Evolutionary conservation across 2,113 vertebrate genomes (phyloP).

Genomic region (Fregata magnificens): DNA sequence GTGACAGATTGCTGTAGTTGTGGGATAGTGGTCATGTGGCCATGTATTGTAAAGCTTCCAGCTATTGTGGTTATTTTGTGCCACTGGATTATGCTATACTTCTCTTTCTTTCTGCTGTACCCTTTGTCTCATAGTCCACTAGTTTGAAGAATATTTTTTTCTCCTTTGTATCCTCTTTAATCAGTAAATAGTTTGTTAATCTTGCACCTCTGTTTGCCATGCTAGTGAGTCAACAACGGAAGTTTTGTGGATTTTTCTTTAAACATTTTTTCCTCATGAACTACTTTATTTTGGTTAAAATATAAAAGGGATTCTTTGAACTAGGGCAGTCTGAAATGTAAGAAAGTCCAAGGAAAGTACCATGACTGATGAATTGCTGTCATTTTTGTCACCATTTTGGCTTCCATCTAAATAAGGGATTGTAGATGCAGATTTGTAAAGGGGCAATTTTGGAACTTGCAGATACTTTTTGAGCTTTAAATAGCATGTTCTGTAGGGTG

Average conservation of each 20-base stretch:
- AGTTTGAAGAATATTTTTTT: not conserved
- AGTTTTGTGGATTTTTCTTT: not conserved
- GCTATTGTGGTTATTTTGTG: not conserved
- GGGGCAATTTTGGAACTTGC: not conserved
- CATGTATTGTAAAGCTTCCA: not conserved
- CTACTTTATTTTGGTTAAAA: not conserved
- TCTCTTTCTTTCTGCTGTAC: not conserved
- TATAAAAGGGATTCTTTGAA: not conserved
- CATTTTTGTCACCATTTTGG: not conserved
- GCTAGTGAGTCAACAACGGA: not conserved
- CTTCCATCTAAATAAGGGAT: not conserved
- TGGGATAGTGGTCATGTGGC: fast-evolving
- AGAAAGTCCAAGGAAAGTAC: not conserved
- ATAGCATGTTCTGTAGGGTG: not conserved
- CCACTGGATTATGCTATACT: not conserved
- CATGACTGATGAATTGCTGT: not conserved
- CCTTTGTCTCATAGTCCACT: not conserved
- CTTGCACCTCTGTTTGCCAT: not conserved
- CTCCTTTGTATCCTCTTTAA: not conserved
- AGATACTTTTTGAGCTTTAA: not conserved
- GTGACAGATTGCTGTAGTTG: not conserved
- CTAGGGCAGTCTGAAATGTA: not conserved
- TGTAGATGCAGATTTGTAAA: not conserved
- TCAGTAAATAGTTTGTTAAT: not conserved
- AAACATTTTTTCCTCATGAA: not conserved